Evolutionary conservation across 2,113 vertebrate genomes (phyloP), one percentile per base, ranked within the genome.

Genomic region (Amblyopsis rosae): DNA sequence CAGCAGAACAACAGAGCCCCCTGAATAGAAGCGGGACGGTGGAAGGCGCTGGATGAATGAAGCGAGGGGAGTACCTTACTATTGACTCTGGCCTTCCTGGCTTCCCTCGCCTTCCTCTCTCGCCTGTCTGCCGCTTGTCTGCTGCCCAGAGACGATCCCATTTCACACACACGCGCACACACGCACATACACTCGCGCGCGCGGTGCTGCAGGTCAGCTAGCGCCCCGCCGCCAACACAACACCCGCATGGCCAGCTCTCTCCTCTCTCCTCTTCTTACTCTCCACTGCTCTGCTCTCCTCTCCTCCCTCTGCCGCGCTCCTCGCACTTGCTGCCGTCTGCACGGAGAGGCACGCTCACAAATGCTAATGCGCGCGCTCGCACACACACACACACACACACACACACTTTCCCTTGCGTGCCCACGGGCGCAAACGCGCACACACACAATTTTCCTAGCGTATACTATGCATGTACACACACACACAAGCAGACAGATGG

Each of bases 61-160:
- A 61, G 62, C 48, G 46, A 6, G 61, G 5, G 73, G 10, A 75
- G 82, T 94, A 94, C 93, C 93, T 94, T 93, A 90, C 92, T 93
- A 88, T 91, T 92, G 87, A 90, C 87, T 84, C 88, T 93, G 83
- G 88, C 86, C 87, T 91, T 91, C 80, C 73, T 88, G 81, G 83
- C 73, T 84, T 84, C 83, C 76, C 82, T 82, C 59, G 64, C 50
- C 71, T 85, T 89, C 81, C 75, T 91, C 71, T 81, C 82, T 75
- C 73, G 86, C 77, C 86, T 91, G 59, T 91, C 87, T 65, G 75
- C 75, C 62, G 80, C 78, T 81, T 90, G 84, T 88, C 84, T 90
- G 87, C 87, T 91, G 84, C 91, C 89, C 75, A 93, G 89, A 80
- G 86, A 76, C 64, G 92, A 92, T 82, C 93, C 93, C 93, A 94